A percentile compares a stretch with the other conserved stretches of the same genome.
Conservation (phyloP, 2,797 vertebrate species). For the Lophura swinhoii region DNA sequence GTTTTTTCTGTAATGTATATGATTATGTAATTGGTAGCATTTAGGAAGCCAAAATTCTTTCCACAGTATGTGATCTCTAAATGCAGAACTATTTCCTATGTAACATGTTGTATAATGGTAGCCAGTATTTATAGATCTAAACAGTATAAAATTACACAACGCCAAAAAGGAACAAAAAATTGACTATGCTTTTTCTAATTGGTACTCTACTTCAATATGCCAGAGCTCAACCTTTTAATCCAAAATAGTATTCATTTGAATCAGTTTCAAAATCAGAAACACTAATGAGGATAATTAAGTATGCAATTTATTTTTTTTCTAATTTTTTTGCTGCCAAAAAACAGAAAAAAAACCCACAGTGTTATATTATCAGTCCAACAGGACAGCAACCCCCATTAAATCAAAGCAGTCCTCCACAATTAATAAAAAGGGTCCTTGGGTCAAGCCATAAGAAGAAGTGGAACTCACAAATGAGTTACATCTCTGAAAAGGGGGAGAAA, state of each 20-base stretch:
- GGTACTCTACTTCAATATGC: neutral
- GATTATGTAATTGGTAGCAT: neutral
- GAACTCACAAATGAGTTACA: neutral
- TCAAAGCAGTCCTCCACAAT: constrained; percentile 48
- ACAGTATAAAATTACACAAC: neutral
- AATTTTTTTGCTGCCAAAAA: constrained; percentile 25
- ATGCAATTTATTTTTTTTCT: constrained; percentile 40
- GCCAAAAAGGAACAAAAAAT: constrained; percentile 16
- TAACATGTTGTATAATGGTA: neutral
- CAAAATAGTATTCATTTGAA: constrained; percentile 13
- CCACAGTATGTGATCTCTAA: neutral
- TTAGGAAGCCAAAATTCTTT: neutral
- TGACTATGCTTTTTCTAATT: constrained; percentile 16
- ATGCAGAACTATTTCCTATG: neutral
- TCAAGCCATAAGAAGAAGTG: constrained; percentile 16
- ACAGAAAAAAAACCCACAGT: neutral
- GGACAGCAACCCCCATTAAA: constrained; percentile 56
- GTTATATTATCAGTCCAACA: constrained; percentile 18
- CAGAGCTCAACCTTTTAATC: constrained; percentile 51
- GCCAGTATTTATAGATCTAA: constrained; percentile 28
- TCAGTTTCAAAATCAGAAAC: constrained; percentile 56
- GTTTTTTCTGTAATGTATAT: neutral
- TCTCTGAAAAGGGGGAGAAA: neutral
- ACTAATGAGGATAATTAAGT: constrained; percentile 74
- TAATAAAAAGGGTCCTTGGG: constrained; percentile 31